A percentile compares a stretch with the other conserved stretches of the same genome.
Evolutionary conservation across 2,113 vertebrate genomes (phyloP).

Genomic region (Chloropsis cyanopogon): DNA sequence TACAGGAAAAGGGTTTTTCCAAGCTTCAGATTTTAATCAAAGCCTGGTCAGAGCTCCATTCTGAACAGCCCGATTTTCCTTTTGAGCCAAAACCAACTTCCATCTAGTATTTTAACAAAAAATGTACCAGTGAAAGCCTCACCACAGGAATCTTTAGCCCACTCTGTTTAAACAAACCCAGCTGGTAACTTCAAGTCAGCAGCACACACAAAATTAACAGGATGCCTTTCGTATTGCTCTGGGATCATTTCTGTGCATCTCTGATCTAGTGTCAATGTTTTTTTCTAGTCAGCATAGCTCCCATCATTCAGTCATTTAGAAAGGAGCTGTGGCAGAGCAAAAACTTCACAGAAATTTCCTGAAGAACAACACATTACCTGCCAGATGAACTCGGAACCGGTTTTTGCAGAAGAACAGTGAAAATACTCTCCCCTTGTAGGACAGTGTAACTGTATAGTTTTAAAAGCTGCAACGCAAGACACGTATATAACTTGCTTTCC

Average conservation of each 20-base stretch:
- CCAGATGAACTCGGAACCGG: background rate
- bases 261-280: background rate
- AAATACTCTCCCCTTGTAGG: background rate
- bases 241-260: background rate
- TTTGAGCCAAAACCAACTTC: background rate
- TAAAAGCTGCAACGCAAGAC: background rate
- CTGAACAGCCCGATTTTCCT: background rate
- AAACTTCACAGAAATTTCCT: background rate
- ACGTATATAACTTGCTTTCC: rapidly evolving
- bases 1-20: background rate
- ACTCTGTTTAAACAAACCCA: conserved; percentile 1
- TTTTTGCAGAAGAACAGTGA: background rate
- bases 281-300: background rate
- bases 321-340: background rate
- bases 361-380: background rate
- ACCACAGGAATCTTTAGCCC: conserved; percentile 9
- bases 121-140: background rate
- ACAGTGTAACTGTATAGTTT: rapidly evolving
- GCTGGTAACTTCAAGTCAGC: background rate
- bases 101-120: background rate
- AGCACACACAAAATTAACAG: background rate
- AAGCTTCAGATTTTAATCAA: background rate
- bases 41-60: background rate
- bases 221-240: background rate
- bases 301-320: background rate